Conservation (phyloP, 2,797 vertebrate species). For the Enteromius thamalakanensis region DNA sequence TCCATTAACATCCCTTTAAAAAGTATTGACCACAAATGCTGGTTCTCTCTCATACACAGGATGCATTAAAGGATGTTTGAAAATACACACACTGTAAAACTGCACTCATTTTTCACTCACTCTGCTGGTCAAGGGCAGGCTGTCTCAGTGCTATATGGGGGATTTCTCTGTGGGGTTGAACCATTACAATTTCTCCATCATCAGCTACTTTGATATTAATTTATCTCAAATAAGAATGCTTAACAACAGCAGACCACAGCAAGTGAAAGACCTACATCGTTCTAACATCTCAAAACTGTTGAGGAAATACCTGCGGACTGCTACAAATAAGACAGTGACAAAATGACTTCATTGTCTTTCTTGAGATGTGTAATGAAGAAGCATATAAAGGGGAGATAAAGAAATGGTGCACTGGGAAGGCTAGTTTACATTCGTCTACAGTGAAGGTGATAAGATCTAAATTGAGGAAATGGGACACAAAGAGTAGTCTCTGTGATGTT, state of each 20-base stretch:
- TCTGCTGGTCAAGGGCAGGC: conserved; percentile 23
- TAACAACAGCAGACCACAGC: neutral
- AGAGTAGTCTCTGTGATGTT: conserved; percentile 43
- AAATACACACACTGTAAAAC: neutral
- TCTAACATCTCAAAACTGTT: neutral
- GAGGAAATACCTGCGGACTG: neutral
- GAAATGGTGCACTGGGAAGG: conserved; percentile 13
- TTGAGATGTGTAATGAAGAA: conserved; percentile 21
- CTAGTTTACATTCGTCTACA: conserved; percentile 27
- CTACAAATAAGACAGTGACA: neutral
- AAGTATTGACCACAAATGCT: neutral
- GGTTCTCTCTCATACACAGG: neutral
- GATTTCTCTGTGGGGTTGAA: conserved; percentile 15
- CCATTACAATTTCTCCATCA: conserved; percentile 6
- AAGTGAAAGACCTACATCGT: neutral
- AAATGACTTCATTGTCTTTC: neutral
- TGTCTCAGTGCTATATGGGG: conserved; percentile 6
- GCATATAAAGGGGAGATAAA: conserved; percentile 31
- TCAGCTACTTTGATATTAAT: neutral
- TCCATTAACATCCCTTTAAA: neutral
- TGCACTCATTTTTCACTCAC: conserved; percentile 27
- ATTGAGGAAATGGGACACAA: conserved; percentile 51
- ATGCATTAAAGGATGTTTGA: neutral
- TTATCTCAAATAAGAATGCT: neutral
- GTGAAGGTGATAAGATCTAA: conserved; percentile 45